Evolutionary conservation across 2,888 invertebrate species (phyloP), one percentile per base, ranked within the genome.

Genomic region (Archaeoteleia sp.): DNA sequence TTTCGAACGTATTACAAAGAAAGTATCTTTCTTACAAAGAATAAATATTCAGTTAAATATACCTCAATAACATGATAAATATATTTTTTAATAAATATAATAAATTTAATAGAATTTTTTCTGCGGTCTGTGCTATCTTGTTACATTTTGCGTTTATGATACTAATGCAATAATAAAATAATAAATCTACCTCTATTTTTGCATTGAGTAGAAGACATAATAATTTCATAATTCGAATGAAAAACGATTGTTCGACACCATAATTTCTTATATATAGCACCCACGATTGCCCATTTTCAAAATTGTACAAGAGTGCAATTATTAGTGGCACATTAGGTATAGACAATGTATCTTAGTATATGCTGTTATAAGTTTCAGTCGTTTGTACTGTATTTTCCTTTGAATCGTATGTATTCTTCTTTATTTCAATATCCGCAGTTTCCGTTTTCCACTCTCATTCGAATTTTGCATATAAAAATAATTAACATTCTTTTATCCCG

Each of bases 1-100:
- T n/a, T n/a, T n/a, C n/a, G n/a, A n/a, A n/a, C n/a, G n/a, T n/a
- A n/a, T n/a, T n/a, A n/a, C n/a, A n/a, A n/a, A n/a, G n/a, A n/a
- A n/a, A n/a, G n/a, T n/a, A n/a, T n/a, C n/a, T n/a, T n/a, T n/a
- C n/a, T n/a, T n/a, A n/a, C n/a, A n/a, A n/a, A 42, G 25, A 66
- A 66, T 60, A 66, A 58, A 66, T 60, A 60, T 60, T 54, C 43
- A 54, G 43, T 48, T 32, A 46, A n/a, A n/a, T n/a, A n/a, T 54
- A 42, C 49, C 20, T 54, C 42, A 32, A 17, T 54, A 66, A 66
- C 66, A 60, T 39, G 48, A 66, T 66, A 66, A 66, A 66, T 66
- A 66, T 58, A 27, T 27, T 42, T 48, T 54, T 67, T 60, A 67
- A 67, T 67, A 67, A 67, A 67, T 67, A 67, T 67, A 67, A 60